Evolutionary conservation across 1,140 invertebrate species (phyloP), one percentile per base, ranked within the genome.

Genomic region (Melipona quadrifasciata): DNA sequence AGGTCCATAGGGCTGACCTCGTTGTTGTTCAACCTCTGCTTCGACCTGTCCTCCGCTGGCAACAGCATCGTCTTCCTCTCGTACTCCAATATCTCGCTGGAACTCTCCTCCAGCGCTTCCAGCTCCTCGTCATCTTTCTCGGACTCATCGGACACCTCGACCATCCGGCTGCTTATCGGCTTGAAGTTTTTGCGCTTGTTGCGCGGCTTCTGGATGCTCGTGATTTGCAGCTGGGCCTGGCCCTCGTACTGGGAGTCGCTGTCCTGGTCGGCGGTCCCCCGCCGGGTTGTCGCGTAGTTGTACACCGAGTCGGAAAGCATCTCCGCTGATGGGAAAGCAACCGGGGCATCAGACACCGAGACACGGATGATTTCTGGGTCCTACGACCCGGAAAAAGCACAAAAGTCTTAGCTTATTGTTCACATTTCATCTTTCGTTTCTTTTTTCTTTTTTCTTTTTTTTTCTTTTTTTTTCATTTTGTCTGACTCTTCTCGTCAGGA

Each of bases 181-280:
- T 96, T 95, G 88, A 96, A 96, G 90, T 96, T 96, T 85, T 96
- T 96, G 51, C 95, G 92, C 85, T 96, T 96, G 89, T 96, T 96
- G 0, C 95, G 93, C 67, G 94, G 94, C 75, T 94, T 94, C 83
- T 94, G 94, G 67, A 94, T 93, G 80, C 91, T 92, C 70, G 94
- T 91, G 79, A 94, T 92, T 84, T 94, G 94, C 83, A 94, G 89
- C 88, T 94, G 93, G 57, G 91, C 86, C 80, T 93, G 93, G 14
- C 87, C 78, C 82, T 93, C 93, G 83, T 92, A 93, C 87, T 94
- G 94, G 80, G 93, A 93, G 76, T 94, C 94, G 89, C 93, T 93
- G 90, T 95, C 94, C 90, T 94, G 94, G 77, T 95, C 94, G 82
- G 91, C 90, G 85, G 92, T 90, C 80, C 91, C 92, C 90, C 93